These are phyloP conservation scores for Columbina picui DNA, from an alignment of 2,113 vertebrate genomes.

Conservation along the genomic window DNA sequence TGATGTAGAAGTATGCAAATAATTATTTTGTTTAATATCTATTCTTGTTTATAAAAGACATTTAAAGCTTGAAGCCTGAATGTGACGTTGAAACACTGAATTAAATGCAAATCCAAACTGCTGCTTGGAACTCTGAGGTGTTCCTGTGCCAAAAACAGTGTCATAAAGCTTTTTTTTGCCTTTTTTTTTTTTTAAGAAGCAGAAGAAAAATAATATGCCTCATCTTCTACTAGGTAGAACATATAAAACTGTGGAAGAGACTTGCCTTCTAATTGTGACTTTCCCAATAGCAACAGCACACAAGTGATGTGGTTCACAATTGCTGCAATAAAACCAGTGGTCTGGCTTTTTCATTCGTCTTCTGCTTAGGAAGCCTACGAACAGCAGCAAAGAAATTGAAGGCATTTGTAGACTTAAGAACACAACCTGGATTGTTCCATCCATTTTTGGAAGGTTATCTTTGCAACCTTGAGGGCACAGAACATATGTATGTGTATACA, in stretches of 20 bases:
- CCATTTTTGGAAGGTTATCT: not conserved
- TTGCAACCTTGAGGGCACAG: slow-evolving; percentile 1
- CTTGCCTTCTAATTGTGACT: not conserved
- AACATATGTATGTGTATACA: not conserved
- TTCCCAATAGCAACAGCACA: not conserved
- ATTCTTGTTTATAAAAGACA: not conserved
- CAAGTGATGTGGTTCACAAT: not conserved
- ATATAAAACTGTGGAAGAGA: not conserved
- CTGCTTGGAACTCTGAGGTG: not conserved
- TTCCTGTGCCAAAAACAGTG: not conserved
- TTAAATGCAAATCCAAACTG: not conserved
- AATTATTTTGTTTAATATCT: not conserved
- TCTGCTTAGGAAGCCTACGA: not conserved
- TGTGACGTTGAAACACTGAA: not conserved
- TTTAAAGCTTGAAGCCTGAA: not conserved
- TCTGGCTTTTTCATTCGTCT: not conserved
- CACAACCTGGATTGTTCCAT: not conserved
- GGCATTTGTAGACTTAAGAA: not conserved
- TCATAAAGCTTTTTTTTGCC: not conserved
- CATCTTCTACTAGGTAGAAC: not conserved
- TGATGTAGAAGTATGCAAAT: not conserved
- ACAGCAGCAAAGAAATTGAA: slow-evolving; percentile 10
- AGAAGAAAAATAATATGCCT: not conserved
- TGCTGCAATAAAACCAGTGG: not conserved
- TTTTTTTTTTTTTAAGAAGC: not conserved